Conservation (phyloP, 2,888 invertebrate species). For the Apamea anceps region DNA sequence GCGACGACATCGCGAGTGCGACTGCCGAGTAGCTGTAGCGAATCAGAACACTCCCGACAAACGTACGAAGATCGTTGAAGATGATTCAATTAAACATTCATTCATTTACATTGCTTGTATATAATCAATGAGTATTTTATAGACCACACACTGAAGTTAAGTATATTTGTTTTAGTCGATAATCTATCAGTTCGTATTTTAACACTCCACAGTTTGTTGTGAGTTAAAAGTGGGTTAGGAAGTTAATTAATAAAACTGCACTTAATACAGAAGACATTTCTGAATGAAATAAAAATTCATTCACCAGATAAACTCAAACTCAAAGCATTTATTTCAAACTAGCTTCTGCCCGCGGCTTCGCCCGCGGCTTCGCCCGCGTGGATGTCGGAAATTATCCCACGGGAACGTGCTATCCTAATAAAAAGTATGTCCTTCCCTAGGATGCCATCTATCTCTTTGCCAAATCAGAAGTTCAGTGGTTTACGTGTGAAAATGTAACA, state of each 20-base stretch:
- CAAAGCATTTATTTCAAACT: too few species aligned
- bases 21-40: background rate
- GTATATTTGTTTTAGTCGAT: conserved; percentile 1
- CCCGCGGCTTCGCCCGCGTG: too few species aligned
- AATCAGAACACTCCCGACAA: conserved; percentile 6
- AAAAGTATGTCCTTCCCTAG: too few species aligned
- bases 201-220: background rate
- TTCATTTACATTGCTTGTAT: conserved; percentile 1
- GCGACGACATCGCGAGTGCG: conserved; percentile 15
- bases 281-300: conserved; percentile 39
- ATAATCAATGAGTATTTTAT: conserved; percentile 9
- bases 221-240: background rate
- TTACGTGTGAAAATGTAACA: too few species aligned
- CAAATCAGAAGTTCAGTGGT: too few species aligned
- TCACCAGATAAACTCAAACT: background rate
- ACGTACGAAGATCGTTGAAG: background rate
- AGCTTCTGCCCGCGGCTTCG: too few species aligned
- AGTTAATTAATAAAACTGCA: background rate
- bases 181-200: background rate
- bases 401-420: too few species aligned
- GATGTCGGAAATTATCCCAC: too few species aligned
- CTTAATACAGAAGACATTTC: background rate
- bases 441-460: too few species aligned
- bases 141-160: background rate
- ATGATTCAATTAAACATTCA: conserved; percentile 36